phyloP scores from a whole-genome alignment of 2,888 invertebrate genomes.

The Heteromurus nitidus region DNA sequence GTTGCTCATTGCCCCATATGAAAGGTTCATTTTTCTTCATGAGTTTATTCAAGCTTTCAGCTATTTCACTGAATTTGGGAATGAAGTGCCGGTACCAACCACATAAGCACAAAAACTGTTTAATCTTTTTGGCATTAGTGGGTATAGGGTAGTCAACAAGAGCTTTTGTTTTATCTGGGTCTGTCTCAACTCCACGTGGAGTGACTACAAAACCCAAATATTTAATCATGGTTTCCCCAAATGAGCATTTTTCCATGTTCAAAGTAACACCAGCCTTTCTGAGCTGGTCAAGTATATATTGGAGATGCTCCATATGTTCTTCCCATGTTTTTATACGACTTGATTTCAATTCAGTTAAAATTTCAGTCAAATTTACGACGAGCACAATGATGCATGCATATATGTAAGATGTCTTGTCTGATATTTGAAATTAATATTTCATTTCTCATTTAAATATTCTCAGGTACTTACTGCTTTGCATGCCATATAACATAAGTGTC shows the following conservation, averaged over 20 bases:
- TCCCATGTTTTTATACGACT: slow-evolving; percentile 69
- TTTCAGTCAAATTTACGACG: no score
- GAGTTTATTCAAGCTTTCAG: slow-evolving; percentile 72
- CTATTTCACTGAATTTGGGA: slow-evolving; percentile 69
- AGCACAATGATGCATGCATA: no score
- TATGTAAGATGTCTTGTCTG: no score
- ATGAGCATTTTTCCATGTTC: slow-evolving; percentile 74
- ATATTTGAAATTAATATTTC: no score
- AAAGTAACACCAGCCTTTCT: slow-evolving; percentile 72
- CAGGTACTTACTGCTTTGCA: no score
- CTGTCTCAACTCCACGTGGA: slow-evolving; percentile 72
- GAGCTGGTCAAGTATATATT: slow-evolving; percentile 65
- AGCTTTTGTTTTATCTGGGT: slow-evolving; percentile 72
- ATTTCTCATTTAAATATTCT: no score
- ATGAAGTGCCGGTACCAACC: slow-evolving; percentile 74
- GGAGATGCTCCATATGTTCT: slow-evolving; percentile 72
- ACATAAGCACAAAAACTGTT: slow-evolving; percentile 74
- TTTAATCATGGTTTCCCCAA: slow-evolving; percentile 72
- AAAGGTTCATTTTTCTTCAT: slow-evolving; percentile 69
- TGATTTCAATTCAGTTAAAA: no score
- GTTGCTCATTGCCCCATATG: slow-evolving; percentile 59
- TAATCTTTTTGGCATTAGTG: slow-evolving; percentile 66
- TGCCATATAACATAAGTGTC: no score
- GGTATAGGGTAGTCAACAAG: slow-evolving; percentile 73
- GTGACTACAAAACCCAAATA: slow-evolving; percentile 75